Conservation (phyloP, 2,113 vertebrate species). For the Albula goreensis region DNA sequence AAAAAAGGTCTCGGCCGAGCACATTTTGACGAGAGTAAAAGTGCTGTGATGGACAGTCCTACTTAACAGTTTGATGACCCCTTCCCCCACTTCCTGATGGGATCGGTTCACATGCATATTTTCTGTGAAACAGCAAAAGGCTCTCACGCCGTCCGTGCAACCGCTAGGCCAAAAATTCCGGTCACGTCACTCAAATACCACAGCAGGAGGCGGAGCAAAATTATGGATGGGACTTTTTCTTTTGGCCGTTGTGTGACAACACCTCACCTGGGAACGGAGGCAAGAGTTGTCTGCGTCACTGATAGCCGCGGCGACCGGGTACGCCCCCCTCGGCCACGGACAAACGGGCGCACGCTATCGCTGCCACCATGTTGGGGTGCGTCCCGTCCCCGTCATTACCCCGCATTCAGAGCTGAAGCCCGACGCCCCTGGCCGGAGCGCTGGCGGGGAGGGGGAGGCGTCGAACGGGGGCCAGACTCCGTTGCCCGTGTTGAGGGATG, state of each 20-base stretch:
- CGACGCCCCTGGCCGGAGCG: background rate
- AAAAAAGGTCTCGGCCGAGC: background rate
- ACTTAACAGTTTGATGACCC: background rate
- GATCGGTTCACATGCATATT: background rate
- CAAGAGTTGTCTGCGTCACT: background rate
- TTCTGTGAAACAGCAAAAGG: background rate
- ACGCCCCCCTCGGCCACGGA: background rate
- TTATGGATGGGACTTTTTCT: background rate
- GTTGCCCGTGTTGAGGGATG: constrained; percentile 63
- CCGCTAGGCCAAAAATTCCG: background rate
- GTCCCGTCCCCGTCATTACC: background rate
- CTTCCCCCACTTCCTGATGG: background rate
- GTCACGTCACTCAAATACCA: background rate
- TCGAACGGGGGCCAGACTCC: constrained; percentile 26
- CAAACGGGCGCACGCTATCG: background rate
- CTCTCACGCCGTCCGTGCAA: background rate
- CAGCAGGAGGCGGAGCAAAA: background rate
- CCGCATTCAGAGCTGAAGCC: background rate
- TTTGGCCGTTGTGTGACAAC: background rate
- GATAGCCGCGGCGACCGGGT: background rate
- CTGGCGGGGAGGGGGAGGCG: background rate
- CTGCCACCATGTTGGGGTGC: background rate
- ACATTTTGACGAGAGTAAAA: background rate
- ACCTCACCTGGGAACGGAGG: background rate
- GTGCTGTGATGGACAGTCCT: background rate